Conservation (phyloP, 1,140 invertebrate genomes). For the Megalonaias nervosa region DNA sequence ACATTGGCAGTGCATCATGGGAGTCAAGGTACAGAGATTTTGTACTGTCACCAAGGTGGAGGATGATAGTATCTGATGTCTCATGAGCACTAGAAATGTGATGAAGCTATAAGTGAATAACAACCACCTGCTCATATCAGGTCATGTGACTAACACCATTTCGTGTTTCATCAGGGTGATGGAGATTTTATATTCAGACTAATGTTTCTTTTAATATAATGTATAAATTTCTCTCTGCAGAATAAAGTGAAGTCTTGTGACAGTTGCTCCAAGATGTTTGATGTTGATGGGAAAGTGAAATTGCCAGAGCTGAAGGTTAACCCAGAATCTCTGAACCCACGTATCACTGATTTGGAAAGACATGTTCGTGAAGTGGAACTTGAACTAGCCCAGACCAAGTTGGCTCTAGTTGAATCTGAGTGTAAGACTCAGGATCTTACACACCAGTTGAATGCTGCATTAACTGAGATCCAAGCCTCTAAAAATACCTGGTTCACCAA, state of each 20-base stretch:
- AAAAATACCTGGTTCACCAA: constrained; percentile 90
- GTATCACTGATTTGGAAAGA: constrained; percentile 54
- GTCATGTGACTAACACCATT: too few species aligned
- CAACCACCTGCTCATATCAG: too few species aligned
- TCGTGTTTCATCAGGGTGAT: too few species aligned
- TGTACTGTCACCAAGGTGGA: too few species aligned
- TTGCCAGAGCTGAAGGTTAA: constrained; percentile 50
- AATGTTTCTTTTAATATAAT: neutral
- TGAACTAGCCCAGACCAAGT: constrained; percentile 95
- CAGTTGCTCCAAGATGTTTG: constrained; percentile 62
- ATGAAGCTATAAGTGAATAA: too few species aligned
- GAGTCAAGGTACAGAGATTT: too few species aligned
- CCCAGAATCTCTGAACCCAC: constrained; percentile 54
- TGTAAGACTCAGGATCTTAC: constrained; percentile 93
- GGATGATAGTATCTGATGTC: too few species aligned
- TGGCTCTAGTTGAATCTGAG: constrained; percentile 96
- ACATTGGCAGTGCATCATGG: too few species aligned
- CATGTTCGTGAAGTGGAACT: constrained; percentile 92
- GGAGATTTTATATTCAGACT: too few species aligned
- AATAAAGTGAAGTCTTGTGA: constrained; percentile 62
- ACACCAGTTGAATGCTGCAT: constrained; percentile 89
- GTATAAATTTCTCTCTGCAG: constrained; percentile 38
- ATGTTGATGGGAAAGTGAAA: constrained; percentile 57
- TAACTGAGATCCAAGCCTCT: constrained; percentile 85
- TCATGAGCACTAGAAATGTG: too few species aligned